These are phyloP conservation scores for Rhodeus uyekii DNA, from an alignment of 2,797 vertebrate species.

Conservation along the genomic window DNA sequence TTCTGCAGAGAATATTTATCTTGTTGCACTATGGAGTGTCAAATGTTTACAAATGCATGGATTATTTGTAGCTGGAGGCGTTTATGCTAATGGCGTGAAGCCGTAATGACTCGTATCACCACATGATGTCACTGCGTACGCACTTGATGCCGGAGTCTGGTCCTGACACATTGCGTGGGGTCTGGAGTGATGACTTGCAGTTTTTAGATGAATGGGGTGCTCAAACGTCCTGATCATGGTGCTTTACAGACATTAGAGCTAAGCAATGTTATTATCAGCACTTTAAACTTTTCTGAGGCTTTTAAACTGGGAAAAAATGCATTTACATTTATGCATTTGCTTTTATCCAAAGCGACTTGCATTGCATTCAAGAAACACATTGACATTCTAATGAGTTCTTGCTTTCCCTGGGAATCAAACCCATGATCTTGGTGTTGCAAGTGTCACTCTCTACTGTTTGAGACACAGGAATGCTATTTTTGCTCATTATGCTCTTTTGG, in stretches of 20 bases:
- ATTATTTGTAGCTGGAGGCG: slow-evolving; percentile 20
- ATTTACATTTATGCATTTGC: too few relatives aligned
- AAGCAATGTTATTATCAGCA: background rate
- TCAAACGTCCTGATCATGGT: background rate
- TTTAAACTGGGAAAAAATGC: background rate
- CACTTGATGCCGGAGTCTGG: background rate
- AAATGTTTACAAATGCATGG: slow-evolving; percentile 47
- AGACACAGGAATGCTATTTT: too few relatives aligned
- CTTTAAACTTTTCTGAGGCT: background rate
- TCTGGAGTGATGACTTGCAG: background rate
- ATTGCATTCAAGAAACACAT: too few relatives aligned
- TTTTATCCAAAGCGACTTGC: too few relatives aligned
- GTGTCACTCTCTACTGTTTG: too few relatives aligned
- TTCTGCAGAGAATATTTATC: slow-evolving; percentile 35
- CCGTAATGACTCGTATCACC: slow-evolving; percentile 38
- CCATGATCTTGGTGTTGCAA: too few relatives aligned
- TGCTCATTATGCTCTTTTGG: background rate
- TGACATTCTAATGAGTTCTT: too few relatives aligned
- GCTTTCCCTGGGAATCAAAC: too few relatives aligned
- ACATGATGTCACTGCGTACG: slow-evolving; percentile 54
- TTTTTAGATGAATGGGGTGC: background rate
- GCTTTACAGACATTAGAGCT: background rate
- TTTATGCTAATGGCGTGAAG: slow-evolving; percentile 11
- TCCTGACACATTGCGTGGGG: background rate
- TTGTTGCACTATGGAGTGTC: slow-evolving; percentile 28